Evolutionary conservation across 2,888 invertebrate species (phyloP), one percentile per base, ranked within the genome.

Genomic region (Ptilodon capucinus): DNA sequence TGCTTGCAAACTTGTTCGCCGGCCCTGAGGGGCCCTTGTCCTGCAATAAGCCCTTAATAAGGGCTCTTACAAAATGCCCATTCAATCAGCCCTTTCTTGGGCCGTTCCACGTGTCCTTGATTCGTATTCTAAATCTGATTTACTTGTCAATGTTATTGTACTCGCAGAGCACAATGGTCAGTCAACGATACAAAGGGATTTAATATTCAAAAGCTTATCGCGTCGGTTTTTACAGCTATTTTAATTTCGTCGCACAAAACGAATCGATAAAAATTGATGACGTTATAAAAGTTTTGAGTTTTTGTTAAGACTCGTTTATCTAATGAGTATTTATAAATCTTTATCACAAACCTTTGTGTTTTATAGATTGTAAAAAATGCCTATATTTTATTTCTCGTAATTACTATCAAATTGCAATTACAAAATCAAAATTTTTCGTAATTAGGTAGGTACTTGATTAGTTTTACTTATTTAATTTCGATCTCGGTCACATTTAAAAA

Each of bases 21-120:
- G 62, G 59, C 71, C 68, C 68, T 64, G 52, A 81, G 78, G 79
- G 76, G 64, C 77, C 64, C 88, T 86, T 76, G 78, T 80, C 70
- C 84, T 81, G 85, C 86, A 89, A 90, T 88, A 83, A 84, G 77
- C 77, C 76, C 79, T 74, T 86, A 85, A 88, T 76, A 90, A 89
- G 86, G 60, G 69, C 76, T 72, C 86, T 84, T 54, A 65, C 69
- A 68, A 74, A 81, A 83, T 75, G 64, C 70, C 76, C 74, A 66
- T 81, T 83, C 84, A 88, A 85, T 82, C 78, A 83, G 65, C 69
- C 71, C 74, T 80, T 81, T 76, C 74, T 83, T 79, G 78, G 78
- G 78, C 74, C 75, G 74, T 74, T 82, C 85, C 82, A 85, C 81
- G 82, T 86, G 88, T 76, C 86, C 89, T 88, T 87, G 84, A 86